Conservation (phyloP, 2,888 invertebrate genomes). For the Ochropleura leucogaster region DNA sequence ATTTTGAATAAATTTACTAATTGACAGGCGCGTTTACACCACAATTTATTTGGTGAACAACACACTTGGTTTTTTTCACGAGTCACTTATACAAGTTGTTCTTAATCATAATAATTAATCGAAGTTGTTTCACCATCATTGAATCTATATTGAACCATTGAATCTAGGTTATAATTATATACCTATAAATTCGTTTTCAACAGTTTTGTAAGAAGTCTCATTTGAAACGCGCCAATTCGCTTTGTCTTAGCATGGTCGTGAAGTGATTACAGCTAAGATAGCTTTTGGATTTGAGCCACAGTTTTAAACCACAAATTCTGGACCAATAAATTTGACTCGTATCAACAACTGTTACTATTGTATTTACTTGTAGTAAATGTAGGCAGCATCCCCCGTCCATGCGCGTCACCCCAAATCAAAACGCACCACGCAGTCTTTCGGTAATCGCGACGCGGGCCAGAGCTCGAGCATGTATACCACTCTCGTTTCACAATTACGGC, state of each 20-base stretch:
- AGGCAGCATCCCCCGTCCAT: conserved; percentile 81
- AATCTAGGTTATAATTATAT: background rate
- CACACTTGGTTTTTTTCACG: background rate
- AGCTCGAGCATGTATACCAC: conserved; percentile 75
- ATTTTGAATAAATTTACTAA: background rate
- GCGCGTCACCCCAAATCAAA: conserved; percentile 84
- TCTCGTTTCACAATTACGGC: conserved; percentile 64
- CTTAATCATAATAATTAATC: background rate
- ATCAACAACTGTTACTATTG: conserved; percentile 63
- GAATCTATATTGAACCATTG: background rate
- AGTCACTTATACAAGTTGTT: background rate
- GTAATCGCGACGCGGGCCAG: conserved; percentile 82
- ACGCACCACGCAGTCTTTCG: conserved; percentile 85
- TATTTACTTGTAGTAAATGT: conserved; percentile 80
- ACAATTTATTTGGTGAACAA: background rate
- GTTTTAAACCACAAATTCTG: conserved; percentile 4
- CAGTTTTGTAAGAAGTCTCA: background rate
- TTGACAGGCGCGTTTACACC: too few relatives aligned
- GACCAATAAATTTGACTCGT: conserved; percentile 31
- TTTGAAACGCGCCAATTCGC: background rate
- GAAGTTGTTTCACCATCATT: background rate
- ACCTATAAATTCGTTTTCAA: background rate
- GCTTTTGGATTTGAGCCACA: background rate
- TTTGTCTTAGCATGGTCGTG: background rate
- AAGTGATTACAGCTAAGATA: background rate